Evolutionary conservation across 2,888 invertebrate genomes (phyloP).

Genomic region (Lithophane socia): DNA sequence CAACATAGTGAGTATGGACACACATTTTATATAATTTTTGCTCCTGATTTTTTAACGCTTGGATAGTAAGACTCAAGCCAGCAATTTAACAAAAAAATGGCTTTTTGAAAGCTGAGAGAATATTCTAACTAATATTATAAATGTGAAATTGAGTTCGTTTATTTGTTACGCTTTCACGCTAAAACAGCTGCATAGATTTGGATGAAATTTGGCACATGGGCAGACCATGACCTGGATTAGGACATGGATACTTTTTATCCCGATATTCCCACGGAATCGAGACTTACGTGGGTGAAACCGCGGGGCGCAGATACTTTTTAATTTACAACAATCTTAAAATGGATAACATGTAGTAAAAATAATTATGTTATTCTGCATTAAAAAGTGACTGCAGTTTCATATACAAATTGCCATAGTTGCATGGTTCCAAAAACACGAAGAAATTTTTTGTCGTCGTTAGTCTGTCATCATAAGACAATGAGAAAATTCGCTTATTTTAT

Average conservation of each 20-base stretch:
- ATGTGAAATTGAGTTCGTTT: too few species aligned
- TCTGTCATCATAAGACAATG: neutral
- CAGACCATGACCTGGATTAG: too few species aligned
- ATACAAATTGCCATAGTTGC: too few species aligned
- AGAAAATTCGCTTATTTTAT: neutral
- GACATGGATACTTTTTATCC: too few species aligned
- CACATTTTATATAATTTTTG: neutral
- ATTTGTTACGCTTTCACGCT: too few species aligned
- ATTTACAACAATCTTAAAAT: too few species aligned
- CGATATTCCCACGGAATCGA: too few species aligned
- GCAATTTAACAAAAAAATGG: neutral
- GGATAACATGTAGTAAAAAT: neutral
- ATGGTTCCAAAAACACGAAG: neutral
- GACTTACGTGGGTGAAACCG: too few species aligned
- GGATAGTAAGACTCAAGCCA: neutral
- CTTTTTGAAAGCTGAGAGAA: neutral
- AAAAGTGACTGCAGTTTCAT: neutral
- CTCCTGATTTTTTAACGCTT: neutral
- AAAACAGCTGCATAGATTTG: too few species aligned
- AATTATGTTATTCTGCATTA: neutral
- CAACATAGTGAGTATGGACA: conserved; percentile 11
- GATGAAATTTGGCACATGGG: too few species aligned
- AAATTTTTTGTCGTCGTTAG: neutral
- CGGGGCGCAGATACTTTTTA: too few species aligned
- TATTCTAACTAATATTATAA: too few species aligned